Conservation (phyloP, 2,888 invertebrate genomes). For the Choristoneura rosaceana region DNA sequence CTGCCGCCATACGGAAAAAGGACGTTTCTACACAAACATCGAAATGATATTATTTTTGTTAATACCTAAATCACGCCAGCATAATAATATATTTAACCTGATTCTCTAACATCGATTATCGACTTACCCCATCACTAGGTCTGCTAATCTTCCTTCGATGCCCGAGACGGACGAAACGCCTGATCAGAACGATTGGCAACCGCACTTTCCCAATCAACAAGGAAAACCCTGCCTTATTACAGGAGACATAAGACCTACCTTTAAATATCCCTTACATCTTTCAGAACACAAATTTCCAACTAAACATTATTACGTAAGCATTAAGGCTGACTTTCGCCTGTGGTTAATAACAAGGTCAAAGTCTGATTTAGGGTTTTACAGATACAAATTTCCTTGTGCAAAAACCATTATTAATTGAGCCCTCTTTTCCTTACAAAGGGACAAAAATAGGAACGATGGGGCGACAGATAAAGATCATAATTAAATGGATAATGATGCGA, state of each 20-base stretch:
- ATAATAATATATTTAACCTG: too few species aligned
- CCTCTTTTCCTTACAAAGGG: slow-evolving; percentile 27
- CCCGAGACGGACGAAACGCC: not conserved
- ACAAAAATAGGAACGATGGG: slow-evolving; percentile 1
- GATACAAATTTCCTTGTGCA: slow-evolving; percentile 27
- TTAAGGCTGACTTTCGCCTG: not conserved
- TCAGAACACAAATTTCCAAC: not conserved
- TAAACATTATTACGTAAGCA: not conserved
- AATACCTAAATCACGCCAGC: too few species aligned
- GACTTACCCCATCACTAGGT: slow-evolving; percentile 4
- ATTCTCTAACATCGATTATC: not conserved
- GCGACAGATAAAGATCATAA: slow-evolving; percentile 33
- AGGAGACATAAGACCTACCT: not conserved
- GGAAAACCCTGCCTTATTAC: slow-evolving; percentile 7
- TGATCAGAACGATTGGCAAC: slow-evolving; percentile 28
- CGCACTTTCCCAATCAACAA: slow-evolving; percentile 7
- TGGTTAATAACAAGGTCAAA: not conserved
- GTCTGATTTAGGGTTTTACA: slow-evolving; percentile 26
- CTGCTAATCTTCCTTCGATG: slow-evolving; percentile 5
- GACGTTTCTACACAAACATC: too few species aligned
- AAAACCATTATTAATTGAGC: slow-evolving; percentile 39
- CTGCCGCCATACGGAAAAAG: too few species aligned
- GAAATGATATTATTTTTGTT: too few species aligned
- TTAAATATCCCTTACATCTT: not conserved
- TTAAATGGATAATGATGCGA: slow-evolving; percentile 30